Base-by-base conservation (phyloP, 2,797 vertebrate genomes). In the Manis javanica region DNA sequence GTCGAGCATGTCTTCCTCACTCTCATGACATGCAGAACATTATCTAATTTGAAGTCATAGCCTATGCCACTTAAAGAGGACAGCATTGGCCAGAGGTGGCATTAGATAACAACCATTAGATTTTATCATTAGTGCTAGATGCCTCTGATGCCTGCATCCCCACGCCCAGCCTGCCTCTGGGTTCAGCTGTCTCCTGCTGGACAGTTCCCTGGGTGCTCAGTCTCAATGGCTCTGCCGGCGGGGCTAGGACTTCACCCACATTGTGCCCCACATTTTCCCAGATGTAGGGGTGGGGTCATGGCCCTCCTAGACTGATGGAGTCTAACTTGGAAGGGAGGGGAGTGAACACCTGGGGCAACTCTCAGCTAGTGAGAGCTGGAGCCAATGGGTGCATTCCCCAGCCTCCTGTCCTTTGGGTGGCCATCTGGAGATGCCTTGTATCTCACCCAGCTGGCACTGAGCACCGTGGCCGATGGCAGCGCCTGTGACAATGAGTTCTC, bases 141-240 rank as follows among this genome's bases (percentile, higher is more conserved):
- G 59, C 7, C 21, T 21, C 81, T 69, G 51, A 16, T 53, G 29
- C 21, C 64, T 12, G 34, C 0, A 0, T 29, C 21, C 26, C n/a
- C 4, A 7, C 31, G 15, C 11, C 14, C 0, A 1, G 12, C 34
- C 26, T 15, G 2, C 3, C 8, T 2, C 19, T 6, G 23, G 19
- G 29, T 91, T 89, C 85, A 71, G 79, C 26, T 2, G 6, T 14
- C 2, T 3, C 15, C 57, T 71, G 74, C 46, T n/a, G 68, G 81
- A 64, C 89, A 61, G 79, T n/a, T 94, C 82, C 57, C 24, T 1
- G 39, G 2, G 24, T n/a, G 37, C 29, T 55, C 42, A 13, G 83
- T 29, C 16, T 63, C 7, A 26, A 2, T n/a, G 2, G 0, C 23
- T 3, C 10, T 3, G 61, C 66, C 1, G 1, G 29, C 1, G 7